Conservation (phyloP, 2,888 invertebrate genomes). For the Mantis religiosa region DNA sequence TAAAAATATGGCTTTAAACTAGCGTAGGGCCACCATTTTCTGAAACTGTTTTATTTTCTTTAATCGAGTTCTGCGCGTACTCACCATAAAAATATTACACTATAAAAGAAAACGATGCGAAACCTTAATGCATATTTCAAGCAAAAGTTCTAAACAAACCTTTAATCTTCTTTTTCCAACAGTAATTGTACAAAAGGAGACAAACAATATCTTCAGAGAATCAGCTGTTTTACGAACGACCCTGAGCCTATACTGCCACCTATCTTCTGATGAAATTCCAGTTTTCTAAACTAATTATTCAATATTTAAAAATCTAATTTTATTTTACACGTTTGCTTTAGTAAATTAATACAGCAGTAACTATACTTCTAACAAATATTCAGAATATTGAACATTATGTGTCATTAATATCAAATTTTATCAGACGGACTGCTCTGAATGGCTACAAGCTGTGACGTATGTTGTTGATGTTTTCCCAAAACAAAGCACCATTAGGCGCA, state of each 20-base stretch:
- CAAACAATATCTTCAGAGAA: neutral
- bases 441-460: slow-evolving; percentile 19
- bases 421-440: neutral
- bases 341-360: neutral
- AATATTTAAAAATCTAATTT: neutral
- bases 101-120: neutral
- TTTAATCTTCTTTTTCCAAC: neutral
- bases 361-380: neutral
- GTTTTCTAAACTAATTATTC: neutral
- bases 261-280: neutral
- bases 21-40: neutral
- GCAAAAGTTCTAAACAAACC: neutral
- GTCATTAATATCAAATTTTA: neutral
- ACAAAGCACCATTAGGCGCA: slow-evolving; percentile 29
- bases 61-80: neutral
- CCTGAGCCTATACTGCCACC: slow-evolving; percentile 10
- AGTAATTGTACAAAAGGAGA: neutral
- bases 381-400: neutral
- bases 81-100: neutral
- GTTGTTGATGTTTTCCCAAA: slow-evolving; percentile 32
- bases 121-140: neutral
- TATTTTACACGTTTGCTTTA: neutral
- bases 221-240: slow-evolving; percentile 13
- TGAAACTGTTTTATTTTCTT: neutral
- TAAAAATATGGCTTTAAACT: neutral